phyloP scores from a whole-genome alignment of 2,797 vertebrate genomes.

The Epinephelus awoara region DNA sequence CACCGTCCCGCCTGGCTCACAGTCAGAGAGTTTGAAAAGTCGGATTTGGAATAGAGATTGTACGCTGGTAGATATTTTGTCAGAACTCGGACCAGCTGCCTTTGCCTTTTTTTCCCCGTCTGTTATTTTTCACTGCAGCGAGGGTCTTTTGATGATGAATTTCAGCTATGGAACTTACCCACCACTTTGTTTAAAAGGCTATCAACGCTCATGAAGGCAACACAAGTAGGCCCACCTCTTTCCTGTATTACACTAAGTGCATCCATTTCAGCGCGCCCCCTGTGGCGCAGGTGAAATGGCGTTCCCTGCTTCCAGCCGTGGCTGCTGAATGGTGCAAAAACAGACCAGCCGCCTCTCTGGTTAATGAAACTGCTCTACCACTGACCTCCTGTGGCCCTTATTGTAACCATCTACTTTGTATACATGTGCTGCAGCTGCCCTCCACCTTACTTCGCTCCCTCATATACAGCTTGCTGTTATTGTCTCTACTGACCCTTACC shows the following conservation, averaged over 20 bases:
- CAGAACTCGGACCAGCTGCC: not conserved
- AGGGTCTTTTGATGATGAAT: slow-evolving; percentile 40
- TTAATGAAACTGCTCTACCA: slow-evolving; percentile 58
- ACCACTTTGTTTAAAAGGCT: slow-evolving; percentile 51
- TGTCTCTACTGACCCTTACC: slow-evolving; percentile 35
- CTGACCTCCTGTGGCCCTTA: slow-evolving; percentile 20
- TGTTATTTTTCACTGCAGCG: slow-evolving; percentile 21
- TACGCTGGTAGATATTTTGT: not conserved
- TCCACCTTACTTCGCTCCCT: not conserved
- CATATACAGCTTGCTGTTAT: slow-evolving; percentile 19
- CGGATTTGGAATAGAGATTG: slow-evolving; percentile 14
- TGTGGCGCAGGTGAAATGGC: slow-evolving; percentile 27
- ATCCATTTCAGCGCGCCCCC: slow-evolving; percentile 38
- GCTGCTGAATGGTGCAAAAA: slow-evolving; percentile 26
- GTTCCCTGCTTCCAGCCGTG: slow-evolving; percentile 28
- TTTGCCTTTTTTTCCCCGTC: not conserved
- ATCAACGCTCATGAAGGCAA: slow-evolving; percentile 29
- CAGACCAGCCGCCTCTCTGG: slow-evolving; percentile 28
- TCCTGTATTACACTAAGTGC: slow-evolving; percentile 68
- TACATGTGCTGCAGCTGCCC: slow-evolving; percentile 40
- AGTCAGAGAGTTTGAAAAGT: slow-evolving; percentile 14
- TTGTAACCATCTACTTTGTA: slow-evolving; percentile 44
- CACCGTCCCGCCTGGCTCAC: slow-evolving; percentile 7
- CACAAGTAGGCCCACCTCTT: slow-evolving; percentile 18
- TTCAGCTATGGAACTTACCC: slow-evolving; percentile 28